Evolutionary conservation across 2,888 invertebrate genomes (phyloP).

Genomic region (Adineta ricciae): DNA sequence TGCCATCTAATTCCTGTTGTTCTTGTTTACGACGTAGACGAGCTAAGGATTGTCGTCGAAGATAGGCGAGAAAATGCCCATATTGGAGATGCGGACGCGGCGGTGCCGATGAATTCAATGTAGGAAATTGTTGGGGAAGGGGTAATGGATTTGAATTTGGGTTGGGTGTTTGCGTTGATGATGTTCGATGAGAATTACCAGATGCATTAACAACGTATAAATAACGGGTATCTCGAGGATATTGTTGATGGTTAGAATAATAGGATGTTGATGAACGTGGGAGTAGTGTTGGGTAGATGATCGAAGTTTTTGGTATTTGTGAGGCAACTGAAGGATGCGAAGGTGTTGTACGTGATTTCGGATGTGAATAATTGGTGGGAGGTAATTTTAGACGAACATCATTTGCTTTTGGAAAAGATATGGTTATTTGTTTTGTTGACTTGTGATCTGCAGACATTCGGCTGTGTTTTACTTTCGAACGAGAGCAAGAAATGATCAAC

Average conservation of each 20-base stretch:
- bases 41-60: slow-evolving; percentile 11
- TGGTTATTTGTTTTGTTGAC: not conserved
- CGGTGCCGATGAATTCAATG: not conserved
- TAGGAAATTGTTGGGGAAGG: not conserved
- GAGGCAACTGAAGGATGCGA: not conserved
- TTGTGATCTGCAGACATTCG: not conserved
- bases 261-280: not conserved
- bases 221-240: not conserved
- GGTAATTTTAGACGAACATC: not conserved
- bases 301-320: not conserved
- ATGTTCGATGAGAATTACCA: not conserved
- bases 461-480: not conserved
- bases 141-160: not conserved
- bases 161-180: not conserved
- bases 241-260: not conserved
- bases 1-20: not conserved
- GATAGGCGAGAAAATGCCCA: slow-evolving; percentile 20
- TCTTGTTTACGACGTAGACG: not conserved
- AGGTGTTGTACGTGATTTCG: not conserved
- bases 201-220: not conserved
- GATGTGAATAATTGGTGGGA: not conserved
- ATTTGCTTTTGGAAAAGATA: not conserved
- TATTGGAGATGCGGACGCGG: not conserved
- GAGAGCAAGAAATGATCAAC: not conserved
- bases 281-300: not conserved